Conservation (phyloP, 2,113 vertebrate species). For the cattle (Bos taurus) region ARS-UCD2.0 NC_037347.1:1782501-1783000, state of each 20-base stretch:
- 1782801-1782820: too few relatives aligned
- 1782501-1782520: neutral
- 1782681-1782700: accelerated
- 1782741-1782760: too few relatives aligned
- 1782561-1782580: neutral
- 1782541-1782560: neutral
- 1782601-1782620: neutral
- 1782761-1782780: too few relatives aligned
- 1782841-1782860: too few relatives aligned
- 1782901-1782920: neutral
- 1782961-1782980: neutral
- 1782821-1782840: too few relatives aligned
- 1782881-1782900: neutral
- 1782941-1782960: neutral
- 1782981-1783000: neutral
- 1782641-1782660: accelerated
- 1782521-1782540: neutral
- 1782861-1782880: neutral
- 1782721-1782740: too few relatives aligned
- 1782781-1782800: too few relatives aligned
- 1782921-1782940: neutral
- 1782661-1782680: too few relatives aligned
- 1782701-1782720: too few relatives aligned
- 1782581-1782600: neutral
- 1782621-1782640: neutral